phyloP scores from a whole-genome alignment of 1,140 invertebrate species.

The Centruroides sculpturatus region DNA sequence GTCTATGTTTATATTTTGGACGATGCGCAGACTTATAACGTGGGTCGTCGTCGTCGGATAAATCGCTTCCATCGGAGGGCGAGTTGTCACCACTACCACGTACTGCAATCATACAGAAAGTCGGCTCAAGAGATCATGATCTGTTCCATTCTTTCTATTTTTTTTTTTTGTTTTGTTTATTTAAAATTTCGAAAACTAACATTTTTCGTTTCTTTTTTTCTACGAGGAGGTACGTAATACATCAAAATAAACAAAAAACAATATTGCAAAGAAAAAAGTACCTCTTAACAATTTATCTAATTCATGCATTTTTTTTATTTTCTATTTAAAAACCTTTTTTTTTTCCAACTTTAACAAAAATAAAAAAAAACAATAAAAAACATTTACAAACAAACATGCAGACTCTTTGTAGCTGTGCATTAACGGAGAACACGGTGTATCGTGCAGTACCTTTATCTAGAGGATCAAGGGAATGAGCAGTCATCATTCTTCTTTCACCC shows the following conservation, averaged over 20 bases:
- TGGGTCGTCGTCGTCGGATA: conserved; percentile 16
- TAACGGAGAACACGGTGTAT: conserved; percentile 15
- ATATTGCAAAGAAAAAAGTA: not conserved
- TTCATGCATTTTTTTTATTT: no score
- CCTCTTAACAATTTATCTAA: not conserved
- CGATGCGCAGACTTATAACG: conserved; percentile 10
- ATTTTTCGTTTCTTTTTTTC: no score
- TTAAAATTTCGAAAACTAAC: no score
- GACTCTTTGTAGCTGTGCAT: not conserved
- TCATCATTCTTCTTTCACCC: conserved; percentile 15
- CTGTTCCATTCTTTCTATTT: no score
- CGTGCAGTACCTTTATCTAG: conserved; percentile 25
- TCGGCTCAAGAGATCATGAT: no score
- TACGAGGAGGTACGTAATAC: not conserved
- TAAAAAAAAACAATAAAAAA: not conserved
- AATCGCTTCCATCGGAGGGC: conserved; percentile 15
- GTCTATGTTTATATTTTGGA: conserved; percentile 19
- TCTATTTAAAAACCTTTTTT: no score
- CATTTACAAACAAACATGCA: not conserved
- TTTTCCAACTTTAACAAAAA: not conserved
- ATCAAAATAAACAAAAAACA: not conserved
- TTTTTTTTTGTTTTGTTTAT: no score
- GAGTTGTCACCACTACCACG: conserved; percentile 14
- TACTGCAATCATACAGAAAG: conserved; percentile 13
- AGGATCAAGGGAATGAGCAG: conserved; percentile 22